phyloP scores from a whole-genome alignment of 1,140 invertebrate species.

The Saccostrea glomerata region DNA sequence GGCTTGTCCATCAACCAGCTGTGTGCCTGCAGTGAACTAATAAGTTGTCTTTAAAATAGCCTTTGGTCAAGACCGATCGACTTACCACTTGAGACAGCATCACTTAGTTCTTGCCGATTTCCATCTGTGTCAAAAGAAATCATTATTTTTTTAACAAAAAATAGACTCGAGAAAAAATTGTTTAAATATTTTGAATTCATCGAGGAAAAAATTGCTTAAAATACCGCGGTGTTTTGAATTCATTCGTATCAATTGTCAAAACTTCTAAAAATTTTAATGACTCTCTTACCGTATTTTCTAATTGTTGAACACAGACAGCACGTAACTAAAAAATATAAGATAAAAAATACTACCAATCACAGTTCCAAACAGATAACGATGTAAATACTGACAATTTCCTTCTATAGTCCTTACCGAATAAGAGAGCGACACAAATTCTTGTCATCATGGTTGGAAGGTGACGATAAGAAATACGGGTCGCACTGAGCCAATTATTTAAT shows the following conservation, averaged over 20 bases:
- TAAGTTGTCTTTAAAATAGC: neutral
- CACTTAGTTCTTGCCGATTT: neutral
- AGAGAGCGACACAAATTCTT: constrained; percentile 2
- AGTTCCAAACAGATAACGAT: neutral
- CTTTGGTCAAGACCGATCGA: neutral
- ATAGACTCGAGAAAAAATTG: neutral
- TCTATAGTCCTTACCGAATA: neutral
- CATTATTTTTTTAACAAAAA: neutral
- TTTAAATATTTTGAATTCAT: neutral
- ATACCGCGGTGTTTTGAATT: too few species aligned
- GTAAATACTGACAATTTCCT: neutral
- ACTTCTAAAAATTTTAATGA: neutral
- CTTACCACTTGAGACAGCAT: neutral
- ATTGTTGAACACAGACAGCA: neutral
- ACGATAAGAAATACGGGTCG: constrained; percentile 1
- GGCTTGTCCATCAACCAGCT: neutral
- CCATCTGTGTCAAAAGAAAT: neutral
- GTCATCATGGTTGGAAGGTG: neutral
- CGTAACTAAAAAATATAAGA: neutral
- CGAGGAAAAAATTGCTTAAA: neutral
- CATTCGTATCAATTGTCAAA: too few species aligned
- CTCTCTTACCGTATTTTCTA: neutral
- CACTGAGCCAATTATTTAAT: constrained; percentile 16
- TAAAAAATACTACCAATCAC: neutral
- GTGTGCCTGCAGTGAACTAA: neutral